A percentile compares a stretch with the other conserved stretches of the same genome.
phyloP scores from a whole-genome alignment of 2,888 invertebrate species.

The Phytoseiulus persimilis region DNA sequence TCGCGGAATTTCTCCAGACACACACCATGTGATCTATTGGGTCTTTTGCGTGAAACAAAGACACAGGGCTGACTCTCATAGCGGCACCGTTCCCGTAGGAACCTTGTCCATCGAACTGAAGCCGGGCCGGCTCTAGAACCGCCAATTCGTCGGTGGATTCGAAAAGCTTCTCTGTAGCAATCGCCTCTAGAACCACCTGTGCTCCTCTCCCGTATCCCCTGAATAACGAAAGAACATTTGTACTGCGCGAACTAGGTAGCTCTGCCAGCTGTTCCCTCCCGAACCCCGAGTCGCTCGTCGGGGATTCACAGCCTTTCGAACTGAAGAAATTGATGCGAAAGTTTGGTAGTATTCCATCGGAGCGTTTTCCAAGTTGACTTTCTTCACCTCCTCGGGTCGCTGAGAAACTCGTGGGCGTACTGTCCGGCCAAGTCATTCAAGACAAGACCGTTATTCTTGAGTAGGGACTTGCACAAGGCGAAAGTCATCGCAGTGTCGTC shows the following conservation, averaged over 20 bases:
- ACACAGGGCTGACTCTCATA: constrained; percentile 63
- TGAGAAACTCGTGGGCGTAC: constrained; percentile 35
- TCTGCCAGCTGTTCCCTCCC: too few species aligned
- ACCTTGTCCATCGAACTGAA: constrained; percentile 61
- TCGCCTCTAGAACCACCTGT: not conserved
- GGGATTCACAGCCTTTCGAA: too few species aligned
- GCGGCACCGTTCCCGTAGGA: constrained; percentile 71
- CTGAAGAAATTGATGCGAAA: too few species aligned
- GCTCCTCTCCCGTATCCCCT: constrained; percentile 23
- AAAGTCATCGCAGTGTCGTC: constrained; percentile 46
- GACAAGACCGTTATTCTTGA: constrained; percentile 44
- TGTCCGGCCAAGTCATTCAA: constrained; percentile 44
- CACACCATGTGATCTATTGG: not conserved
- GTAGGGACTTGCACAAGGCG: constrained; percentile 44
- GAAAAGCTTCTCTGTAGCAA: not conserved
- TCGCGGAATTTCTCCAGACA: not conserved
- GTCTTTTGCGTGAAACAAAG: constrained; percentile 53
- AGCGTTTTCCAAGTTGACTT: not conserved
- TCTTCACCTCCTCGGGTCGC: not conserved
- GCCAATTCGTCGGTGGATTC: constrained; percentile 54
- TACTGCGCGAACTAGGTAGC: too few species aligned
- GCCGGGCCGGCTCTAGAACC: constrained; percentile 58
- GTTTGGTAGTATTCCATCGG: not conserved
- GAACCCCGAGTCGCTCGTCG: too few species aligned
- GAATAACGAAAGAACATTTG: not conserved